phyloP scores from a whole-genome alignment of 2,888 invertebrate genomes.

The Koerneria pararmatus region DNA sequence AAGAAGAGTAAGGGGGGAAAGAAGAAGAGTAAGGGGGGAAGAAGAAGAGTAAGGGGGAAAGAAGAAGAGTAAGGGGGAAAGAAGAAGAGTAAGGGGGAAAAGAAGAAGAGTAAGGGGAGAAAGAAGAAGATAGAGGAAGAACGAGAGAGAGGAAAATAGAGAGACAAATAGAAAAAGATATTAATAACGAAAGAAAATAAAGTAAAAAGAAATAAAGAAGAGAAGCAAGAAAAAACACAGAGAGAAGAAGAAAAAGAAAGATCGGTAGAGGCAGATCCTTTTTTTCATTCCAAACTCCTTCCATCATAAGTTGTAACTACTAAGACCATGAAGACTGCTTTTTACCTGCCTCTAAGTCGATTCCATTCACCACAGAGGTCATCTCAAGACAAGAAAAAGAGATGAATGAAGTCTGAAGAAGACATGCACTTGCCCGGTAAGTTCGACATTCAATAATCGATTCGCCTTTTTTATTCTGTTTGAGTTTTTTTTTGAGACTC shows the following conservation, averaged over 20 bases:
- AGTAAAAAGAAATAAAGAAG: not conserved
- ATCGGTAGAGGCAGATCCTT: not conserved
- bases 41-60: conserved; percentile 3
- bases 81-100: not conserved
- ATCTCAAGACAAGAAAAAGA: too few species aligned
- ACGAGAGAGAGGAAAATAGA: not conserved
- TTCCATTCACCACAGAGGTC: too few species aligned
- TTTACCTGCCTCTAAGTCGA: too few species aligned
- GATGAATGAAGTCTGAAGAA: too few species aligned
- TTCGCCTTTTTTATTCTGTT: too few species aligned
- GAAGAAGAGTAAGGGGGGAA: conserved; percentile 6
- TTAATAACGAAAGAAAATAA: not conserved
- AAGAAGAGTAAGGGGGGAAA: conserved; percentile 1
- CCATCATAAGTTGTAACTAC: too few species aligned
- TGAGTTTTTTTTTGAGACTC: too few species aligned
- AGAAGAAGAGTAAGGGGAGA: not conserved
- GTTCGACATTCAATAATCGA: too few species aligned
- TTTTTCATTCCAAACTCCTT: too few species aligned
- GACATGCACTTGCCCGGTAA: too few species aligned
- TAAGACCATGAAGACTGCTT: too few species aligned
- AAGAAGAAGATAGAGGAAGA: not conserved
- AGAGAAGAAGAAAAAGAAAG: not conserved
- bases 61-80: not conserved
- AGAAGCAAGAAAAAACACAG: not conserved
- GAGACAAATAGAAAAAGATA: not conserved